Percentiles rank a stretch among this genome's conserved stretches.
These are phyloP conservation scores for Anseranas semipalmata DNA, from an alignment of 2,113 vertebrate species.

Conservation along the genomic window DNA sequence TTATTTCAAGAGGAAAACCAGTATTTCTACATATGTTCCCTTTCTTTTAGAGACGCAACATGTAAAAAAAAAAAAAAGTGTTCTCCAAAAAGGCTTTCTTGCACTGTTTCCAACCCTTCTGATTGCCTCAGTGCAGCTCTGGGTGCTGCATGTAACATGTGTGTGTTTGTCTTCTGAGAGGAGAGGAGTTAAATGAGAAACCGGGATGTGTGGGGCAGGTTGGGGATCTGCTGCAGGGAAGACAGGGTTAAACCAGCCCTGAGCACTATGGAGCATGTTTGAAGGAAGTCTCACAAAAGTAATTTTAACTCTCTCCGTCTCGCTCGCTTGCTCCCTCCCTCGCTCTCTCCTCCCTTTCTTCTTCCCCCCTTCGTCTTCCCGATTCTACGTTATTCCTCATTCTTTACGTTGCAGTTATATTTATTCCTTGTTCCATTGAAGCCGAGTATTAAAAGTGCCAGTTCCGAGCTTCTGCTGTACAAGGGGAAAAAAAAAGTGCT, in stretches of 20 bases:
- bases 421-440: conserved; percentile 63
- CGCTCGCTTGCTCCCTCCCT: conserved; percentile 23
- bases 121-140: background rate
- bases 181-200: background rate
- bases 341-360: conserved; percentile 28
- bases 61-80: fast-evolving
- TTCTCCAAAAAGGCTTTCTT: background rate
- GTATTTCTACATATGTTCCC: background rate
- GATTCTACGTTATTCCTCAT: conserved; percentile 48
- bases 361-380: conserved; percentile 50
- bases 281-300: conserved; percentile 74
- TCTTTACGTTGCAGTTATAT: conserved; percentile 46
- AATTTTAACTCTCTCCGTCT: conserved; percentile 71
- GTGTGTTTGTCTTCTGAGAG: background rate
- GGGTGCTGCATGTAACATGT: background rate
- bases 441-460: conserved; percentile 45
- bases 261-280: conserved; percentile 52
- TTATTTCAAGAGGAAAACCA: background rate
- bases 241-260: conserved; percentile 74
- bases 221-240: conserved; percentile 30
- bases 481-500: conserved; percentile 26
- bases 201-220: background rate
- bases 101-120: background rate
- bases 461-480: conserved; percentile 50
- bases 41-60: background rate